Conservation (phyloP, 1,140 invertebrate genomes). For the Drosophila equinoxialis region DNA sequence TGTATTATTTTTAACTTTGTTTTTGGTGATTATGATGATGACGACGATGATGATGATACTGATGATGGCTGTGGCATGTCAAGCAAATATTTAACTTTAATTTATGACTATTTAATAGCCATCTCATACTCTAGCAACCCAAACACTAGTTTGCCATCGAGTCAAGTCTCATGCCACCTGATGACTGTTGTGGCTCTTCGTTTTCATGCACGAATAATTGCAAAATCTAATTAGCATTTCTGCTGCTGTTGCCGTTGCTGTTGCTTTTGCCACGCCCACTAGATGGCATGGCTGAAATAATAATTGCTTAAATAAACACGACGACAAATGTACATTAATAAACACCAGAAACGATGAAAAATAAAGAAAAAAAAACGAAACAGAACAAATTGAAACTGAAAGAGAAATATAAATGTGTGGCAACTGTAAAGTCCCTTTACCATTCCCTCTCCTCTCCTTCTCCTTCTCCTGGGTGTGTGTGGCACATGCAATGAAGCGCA, state of each 20-base stretch:
- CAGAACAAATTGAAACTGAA: constrained; percentile 8
- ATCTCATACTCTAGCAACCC: not conserved
- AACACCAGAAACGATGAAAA: constrained; percentile 39
- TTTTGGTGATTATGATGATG: constrained; percentile 5
- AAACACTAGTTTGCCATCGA: not conserved
- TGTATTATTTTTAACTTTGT: not conserved
- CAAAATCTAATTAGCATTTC: constrained; percentile 65
- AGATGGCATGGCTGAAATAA: constrained; percentile 45
- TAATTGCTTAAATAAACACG: constrained; percentile 77
- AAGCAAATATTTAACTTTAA: constrained; percentile 45
- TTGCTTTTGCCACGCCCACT: constrained; percentile 16
- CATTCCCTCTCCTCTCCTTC: too few species aligned
- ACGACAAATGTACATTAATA: constrained; percentile 71
- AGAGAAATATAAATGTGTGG: constrained; percentile 38
- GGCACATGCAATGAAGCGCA: constrained; percentile 68
- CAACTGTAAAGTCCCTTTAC: constrained; percentile 3
- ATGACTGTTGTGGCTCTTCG: constrained; percentile 18
- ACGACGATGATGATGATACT: not conserved
- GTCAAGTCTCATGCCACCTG: constrained; percentile 11
- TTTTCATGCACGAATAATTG: constrained; percentile 35
- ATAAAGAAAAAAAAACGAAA: not conserved
- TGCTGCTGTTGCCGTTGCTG: constrained; percentile 3
- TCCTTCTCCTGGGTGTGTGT: not conserved
- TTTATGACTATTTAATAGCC: constrained; percentile 44
- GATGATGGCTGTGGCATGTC: constrained; percentile 30